These are phyloP conservation scores for Zapus hudsonius DNA, from an alignment of 2,113 vertebrate genomes.

Conservation along the genomic window DNA sequence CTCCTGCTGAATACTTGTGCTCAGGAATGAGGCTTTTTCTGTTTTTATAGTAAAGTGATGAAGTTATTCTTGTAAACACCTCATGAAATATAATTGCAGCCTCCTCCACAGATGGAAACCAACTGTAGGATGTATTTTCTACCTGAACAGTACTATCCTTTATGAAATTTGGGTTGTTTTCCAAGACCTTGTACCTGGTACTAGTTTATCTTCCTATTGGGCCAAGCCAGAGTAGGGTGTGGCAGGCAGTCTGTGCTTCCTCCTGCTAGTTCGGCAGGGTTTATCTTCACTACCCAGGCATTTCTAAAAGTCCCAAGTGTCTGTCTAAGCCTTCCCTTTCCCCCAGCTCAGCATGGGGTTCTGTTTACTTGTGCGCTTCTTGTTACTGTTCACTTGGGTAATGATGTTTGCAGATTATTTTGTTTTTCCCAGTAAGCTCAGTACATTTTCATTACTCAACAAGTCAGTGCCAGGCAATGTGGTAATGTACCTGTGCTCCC, in stretches of 20 bases:
- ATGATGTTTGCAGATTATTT: background rate
- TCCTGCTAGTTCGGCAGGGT: background rate
- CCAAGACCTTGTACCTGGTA: background rate
- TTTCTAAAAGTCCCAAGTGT: background rate
- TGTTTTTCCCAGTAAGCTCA: background rate
- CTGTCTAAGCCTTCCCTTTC: background rate
- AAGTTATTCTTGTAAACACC: background rate
- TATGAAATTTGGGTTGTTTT: background rate
- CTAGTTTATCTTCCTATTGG: background rate
- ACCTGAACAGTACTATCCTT: background rate
- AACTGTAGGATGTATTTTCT: background rate
- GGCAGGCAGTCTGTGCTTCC: background rate
- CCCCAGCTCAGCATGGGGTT: background rate
- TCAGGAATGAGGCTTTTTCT: background rate
- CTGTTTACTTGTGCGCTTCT: background rate
- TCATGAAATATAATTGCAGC: background rate
- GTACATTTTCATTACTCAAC: background rate
- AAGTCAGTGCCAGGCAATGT: background rate
- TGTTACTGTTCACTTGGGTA: background rate
- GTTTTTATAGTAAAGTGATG: background rate
- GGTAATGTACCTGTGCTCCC: background rate
- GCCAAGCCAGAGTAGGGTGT: background rate
- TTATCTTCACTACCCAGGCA: conserved; percentile 62
- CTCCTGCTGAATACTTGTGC: background rate
- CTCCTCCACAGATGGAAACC: background rate